Conservation (phyloP, 1,140 invertebrate genomes). For the Aporrectodea caliginosa region DNA sequence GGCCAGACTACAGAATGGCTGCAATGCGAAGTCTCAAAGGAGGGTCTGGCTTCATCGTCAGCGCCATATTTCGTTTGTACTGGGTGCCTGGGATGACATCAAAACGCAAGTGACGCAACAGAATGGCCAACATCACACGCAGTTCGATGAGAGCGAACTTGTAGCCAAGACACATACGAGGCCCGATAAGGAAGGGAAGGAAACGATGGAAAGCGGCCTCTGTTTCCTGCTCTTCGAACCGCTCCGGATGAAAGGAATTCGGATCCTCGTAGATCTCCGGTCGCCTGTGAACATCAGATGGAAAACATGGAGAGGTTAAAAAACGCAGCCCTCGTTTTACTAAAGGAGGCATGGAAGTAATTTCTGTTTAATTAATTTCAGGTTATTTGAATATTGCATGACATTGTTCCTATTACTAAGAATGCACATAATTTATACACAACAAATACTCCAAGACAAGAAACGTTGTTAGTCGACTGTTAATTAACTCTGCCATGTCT, state of each 20-base stretch:
- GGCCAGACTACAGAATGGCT: too few relatives aligned
- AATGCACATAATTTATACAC: too few relatives aligned
- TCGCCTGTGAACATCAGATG: too few relatives aligned
- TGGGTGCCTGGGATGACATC: slow-evolving; percentile 16
- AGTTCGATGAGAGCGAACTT: slow-evolving; percentile 58
- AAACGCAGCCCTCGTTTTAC: too few relatives aligned
- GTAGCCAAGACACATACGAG: slow-evolving; percentile 62
- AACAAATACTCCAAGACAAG: too few relatives aligned
- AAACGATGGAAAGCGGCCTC: slow-evolving; percentile 55
- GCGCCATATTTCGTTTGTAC: neutral
- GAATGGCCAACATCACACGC: slow-evolving; percentile 47
- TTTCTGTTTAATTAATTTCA: too few relatives aligned
- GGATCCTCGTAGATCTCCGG: slow-evolving; percentile 29
- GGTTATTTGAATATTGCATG: too few relatives aligned
- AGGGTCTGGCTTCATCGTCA: slow-evolving; percentile 7
- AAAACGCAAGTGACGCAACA: slow-evolving; percentile 28
- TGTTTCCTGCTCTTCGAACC: slow-evolving; percentile 21
- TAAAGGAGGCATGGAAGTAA: too few relatives aligned
- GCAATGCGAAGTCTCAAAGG: neutral
- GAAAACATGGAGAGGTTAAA: too few relatives aligned
- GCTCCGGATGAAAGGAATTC: slow-evolving; percentile 29
- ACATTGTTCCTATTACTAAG: too few relatives aligned
- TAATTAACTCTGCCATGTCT: too few relatives aligned
- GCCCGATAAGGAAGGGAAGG: slow-evolving; percentile 60
- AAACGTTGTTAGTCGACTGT: too few relatives aligned